phyloP scores from a whole-genome alignment of 1,140 invertebrate species.

The Laupala kohalensis region DNA sequence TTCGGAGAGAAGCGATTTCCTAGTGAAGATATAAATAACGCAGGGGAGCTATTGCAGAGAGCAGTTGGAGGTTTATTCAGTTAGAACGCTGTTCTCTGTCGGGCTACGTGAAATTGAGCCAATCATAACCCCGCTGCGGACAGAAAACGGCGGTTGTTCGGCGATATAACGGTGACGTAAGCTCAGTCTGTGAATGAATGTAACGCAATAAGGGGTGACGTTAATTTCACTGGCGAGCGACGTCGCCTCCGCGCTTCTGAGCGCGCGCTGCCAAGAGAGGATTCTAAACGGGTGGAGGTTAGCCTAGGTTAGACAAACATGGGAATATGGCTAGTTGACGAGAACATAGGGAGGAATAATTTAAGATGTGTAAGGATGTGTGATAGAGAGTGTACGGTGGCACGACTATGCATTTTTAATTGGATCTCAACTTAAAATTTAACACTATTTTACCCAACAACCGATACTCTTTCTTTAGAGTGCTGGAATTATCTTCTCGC shows the following conservation, averaged over 20 bases:
- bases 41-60: neutral
- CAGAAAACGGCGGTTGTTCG: neutral
- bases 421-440: too few species aligned
- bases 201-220: neutral
- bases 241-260: neutral
- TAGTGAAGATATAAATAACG: neutral
- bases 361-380: too few species aligned
- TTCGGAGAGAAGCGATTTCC: neutral
- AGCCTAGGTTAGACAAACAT: too few species aligned
- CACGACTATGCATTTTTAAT: too few species aligned
- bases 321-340: too few species aligned
- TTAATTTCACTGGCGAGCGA: neutral
- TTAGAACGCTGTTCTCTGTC: neutral
- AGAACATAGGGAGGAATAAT: too few species aligned
- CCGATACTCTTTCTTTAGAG: too few species aligned
- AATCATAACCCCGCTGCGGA: neutral
- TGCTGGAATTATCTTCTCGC: too few species aligned
- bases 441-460: too few species aligned
- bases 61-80: neutral
- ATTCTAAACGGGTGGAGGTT: too few species aligned
- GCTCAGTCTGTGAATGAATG: neutral
- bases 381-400: too few species aligned
- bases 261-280: too few species aligned
- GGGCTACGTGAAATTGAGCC: neutral
- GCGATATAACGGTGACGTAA: neutral